Percentiles rank a stretch among this genome's conserved stretches.
Evolutionary conservation across 1,140 invertebrate species (phyloP).

Genomic region (Venturia canescens): DNA sequence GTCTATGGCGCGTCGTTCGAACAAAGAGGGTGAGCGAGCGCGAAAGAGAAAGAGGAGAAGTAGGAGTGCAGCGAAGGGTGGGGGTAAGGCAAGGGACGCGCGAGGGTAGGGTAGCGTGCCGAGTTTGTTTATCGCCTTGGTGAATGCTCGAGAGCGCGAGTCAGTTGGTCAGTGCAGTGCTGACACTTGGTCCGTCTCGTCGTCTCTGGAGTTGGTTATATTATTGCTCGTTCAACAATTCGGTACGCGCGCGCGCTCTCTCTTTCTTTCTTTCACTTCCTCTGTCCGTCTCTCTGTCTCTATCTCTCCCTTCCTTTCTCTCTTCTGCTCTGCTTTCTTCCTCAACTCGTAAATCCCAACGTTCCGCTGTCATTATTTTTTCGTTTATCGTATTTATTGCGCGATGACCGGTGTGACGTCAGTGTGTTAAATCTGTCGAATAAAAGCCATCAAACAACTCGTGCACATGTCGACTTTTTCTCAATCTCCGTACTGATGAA

Average conservation of each 20-base stretch:
- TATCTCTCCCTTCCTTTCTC: slow-evolving; percentile 25
- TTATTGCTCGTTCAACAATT: slow-evolving; percentile 45
- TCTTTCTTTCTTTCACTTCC: slow-evolving; percentile 42
- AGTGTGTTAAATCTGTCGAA: background rate
- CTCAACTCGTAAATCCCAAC: background rate
- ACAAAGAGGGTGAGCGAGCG: slow-evolving; percentile 28
- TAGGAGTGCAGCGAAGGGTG: background rate
- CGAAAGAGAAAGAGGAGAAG: slow-evolving; percentile 39
- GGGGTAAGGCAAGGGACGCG: slow-evolving; percentile 44
- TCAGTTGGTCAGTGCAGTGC: slow-evolving; percentile 70
- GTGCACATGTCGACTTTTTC: background rate
- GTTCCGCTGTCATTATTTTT: background rate
- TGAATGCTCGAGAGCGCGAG: slow-evolving; percentile 64
- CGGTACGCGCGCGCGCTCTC: slow-evolving; percentile 50
- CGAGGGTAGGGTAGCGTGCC: slow-evolving; percentile 60
- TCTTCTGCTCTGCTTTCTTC: too few relatives aligned
- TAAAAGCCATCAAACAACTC: background rate
- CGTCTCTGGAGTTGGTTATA: slow-evolving; percentile 50
- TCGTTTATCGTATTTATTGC: background rate
- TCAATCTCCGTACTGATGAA: background rate
- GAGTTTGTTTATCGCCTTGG: slow-evolving; percentile 76
- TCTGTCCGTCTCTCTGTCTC: background rate
- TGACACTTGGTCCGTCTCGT: slow-evolving; percentile 64
- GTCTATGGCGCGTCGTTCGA: background rate
- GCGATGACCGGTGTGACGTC: background rate